These are phyloP conservation scores for Platorchestia sp. DNA, from an alignment of 1,140 invertebrate genomes.

Conservation along the genomic window DNA sequence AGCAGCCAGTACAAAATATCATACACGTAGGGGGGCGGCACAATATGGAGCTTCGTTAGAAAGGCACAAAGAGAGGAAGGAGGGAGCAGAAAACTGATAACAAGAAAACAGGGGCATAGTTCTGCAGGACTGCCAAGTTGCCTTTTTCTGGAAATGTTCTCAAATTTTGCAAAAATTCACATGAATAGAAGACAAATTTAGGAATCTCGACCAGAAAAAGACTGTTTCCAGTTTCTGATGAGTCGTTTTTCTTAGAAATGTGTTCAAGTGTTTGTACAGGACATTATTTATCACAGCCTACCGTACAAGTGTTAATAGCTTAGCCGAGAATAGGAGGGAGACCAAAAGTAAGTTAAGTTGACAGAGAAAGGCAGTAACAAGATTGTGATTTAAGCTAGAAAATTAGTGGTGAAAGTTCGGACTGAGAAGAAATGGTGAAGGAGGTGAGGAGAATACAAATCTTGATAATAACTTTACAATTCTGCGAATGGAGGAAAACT, in stretches of 20 bases:
- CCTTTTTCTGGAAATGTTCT: too few species aligned
- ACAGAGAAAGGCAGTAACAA: neutral
- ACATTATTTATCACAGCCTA: neutral
- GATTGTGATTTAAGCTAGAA: neutral
- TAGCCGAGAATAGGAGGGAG: neutral
- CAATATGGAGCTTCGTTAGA: neutral
- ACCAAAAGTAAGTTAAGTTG: neutral
- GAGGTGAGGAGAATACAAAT: neutral
- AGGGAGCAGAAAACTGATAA: neutral
- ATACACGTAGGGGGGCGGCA: neutral
- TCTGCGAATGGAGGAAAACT: neutral
- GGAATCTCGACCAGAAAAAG: too few species aligned
- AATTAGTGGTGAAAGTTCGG: neutral
- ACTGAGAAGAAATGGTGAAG: neutral
- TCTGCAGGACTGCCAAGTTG: too few species aligned
- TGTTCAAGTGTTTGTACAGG: neutral
- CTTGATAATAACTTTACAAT: neutral
- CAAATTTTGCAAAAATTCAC: too few species aligned
- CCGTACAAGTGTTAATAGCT: neutral
- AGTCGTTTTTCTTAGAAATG: neutral
- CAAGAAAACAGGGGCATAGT: neutral
- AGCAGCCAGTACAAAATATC: conserved; percentile 23
- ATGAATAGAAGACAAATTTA: too few species aligned
- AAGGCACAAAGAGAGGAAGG: neutral
- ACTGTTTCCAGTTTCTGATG: too few species aligned